Evolutionary conservation across 2,888 invertebrate species (phyloP), one percentile per base, ranked within the genome.

Genomic region (Trissonchulus latispiculum): DNA sequence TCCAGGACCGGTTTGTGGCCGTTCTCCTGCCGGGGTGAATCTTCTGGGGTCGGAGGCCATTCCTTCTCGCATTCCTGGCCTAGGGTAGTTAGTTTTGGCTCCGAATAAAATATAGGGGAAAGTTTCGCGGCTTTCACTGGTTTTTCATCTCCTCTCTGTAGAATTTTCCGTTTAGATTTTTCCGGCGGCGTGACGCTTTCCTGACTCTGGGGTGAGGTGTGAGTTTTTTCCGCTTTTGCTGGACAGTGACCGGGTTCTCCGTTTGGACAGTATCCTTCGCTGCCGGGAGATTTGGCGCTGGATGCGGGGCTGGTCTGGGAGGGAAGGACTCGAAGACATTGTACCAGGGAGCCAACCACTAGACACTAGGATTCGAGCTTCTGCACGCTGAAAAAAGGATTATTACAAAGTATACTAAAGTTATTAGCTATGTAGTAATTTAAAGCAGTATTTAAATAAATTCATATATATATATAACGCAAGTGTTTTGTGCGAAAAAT

Each of bases 331-430:
- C 48, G 48, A 8, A 48, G 8, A 23, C 23, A 15, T 23, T 23
- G 8, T 48, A n/a, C 48, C 48, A 48, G 8, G 8, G 8, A 48
- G 48, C 48, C 48, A 48, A 48, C 48, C 48, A 48, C 48, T 48
- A 48, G 48, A 15, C 23, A 8, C 8, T 48, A 48, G 23, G 23
- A 48, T 48, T 48, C 48, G 48, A 2, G 96, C 96, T 86, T 97
- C 96, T 80, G 91, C 89, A 81, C 95, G 95, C 84, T 93, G 95
- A 87, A 83, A 85, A 81, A 74, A 64, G 33, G n/a, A n/a, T n/a
- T n/a, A n/a, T n/a, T n/a, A n/a, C n/a, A n/a, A n/a, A n/a, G n/a
- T n/a, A n/a, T n/a, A n/a, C n/a, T n/a, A n/a, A n/a, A n/a, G n/a
- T n/a, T n/a, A n/a, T n/a, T n/a, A n/a, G n/a, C n/a, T n/a, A n/a